A percentile compares a stretch with the other conserved stretches of the same genome.
These are phyloP conservation scores for Physella acuta DNA, from an alignment of 1,140 invertebrate species.

Conservation along the genomic window DNA sequence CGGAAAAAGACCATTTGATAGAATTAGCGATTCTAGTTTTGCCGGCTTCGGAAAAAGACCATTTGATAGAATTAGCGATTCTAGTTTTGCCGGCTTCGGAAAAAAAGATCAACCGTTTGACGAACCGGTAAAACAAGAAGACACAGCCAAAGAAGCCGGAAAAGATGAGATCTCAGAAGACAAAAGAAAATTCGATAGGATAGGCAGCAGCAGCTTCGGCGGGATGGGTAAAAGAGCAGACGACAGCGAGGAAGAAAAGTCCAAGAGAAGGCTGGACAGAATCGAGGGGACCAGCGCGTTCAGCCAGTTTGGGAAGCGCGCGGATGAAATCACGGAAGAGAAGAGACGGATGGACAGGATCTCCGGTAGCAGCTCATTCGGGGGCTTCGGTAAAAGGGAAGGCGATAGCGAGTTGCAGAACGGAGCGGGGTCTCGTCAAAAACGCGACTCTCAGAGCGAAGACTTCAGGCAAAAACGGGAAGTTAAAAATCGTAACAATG, in stretches of 20 bases:
- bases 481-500: not conserved
- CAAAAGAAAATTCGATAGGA: not conserved
- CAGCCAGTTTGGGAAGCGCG: not conserved
- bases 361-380: not conserved
- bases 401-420: not conserved
- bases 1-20: not conserved
- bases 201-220: not conserved
- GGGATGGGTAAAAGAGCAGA: not conserved
- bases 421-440: not conserved
- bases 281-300: not conserved
- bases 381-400: not conserved
- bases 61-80: not conserved
- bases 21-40: not conserved
- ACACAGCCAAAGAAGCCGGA: too few species aligned
- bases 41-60: not conserved
- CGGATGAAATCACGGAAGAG: too few species aligned
- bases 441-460: not conserved
- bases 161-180: too few species aligned
- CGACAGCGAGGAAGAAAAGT: not conserved
- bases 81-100: not conserved
- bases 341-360: not conserved
- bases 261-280: not conserved
- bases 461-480: not conserved
- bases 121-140: too few species aligned
- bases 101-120: too few species aligned